phyloP scores from a whole-genome alignment of 2,113 vertebrate species.

The Nothobranchius furzeri region DNA sequence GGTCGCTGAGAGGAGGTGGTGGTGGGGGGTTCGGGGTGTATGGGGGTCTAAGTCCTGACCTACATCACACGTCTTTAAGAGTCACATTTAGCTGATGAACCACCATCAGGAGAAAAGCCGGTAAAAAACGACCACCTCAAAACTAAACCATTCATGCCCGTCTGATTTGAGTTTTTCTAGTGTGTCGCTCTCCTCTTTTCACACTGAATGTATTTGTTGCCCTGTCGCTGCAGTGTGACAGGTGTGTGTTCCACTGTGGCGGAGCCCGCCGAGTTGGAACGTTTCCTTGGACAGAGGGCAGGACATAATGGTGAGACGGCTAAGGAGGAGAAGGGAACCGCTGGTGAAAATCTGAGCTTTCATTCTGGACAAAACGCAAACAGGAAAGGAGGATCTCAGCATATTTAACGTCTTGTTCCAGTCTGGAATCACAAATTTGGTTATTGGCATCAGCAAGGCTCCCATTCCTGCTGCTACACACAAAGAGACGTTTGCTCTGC shows the following conservation, averaged over 20 bases:
- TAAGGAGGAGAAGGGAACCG: conserved; percentile 34
- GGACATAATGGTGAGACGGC: conserved; percentile 50
- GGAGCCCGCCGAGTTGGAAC: conserved; percentile 40
- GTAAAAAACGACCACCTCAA: neutral
- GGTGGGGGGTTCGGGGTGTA: conserved; percentile 42
- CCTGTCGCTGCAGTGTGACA: conserved; percentile 55
- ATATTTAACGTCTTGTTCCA: neutral
- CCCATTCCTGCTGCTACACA: conserved; percentile 39
- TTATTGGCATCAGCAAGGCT: too few relatives aligned
- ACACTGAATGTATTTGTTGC: conserved; percentile 12
- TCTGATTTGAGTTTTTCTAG: neutral
- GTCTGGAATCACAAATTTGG: neutral
- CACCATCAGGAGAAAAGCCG: neutral
- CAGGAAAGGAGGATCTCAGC: neutral
- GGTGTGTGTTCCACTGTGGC: conserved; percentile 48
- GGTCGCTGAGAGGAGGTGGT: conserved; percentile 42
- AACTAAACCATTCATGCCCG: neutral
- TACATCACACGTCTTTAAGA: conserved; percentile 64
- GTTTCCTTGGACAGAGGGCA: conserved; percentile 52
- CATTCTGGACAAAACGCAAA: conserved; percentile 26
- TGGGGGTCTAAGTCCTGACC: conserved; percentile 71
- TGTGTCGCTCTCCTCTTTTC: neutral
- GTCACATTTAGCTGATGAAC: neutral
- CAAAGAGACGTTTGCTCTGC: conserved; percentile 41
- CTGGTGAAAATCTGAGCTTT: conserved; percentile 33